Evolutionary conservation across 2,888 invertebrate genomes (phyloP), one percentile per base, ranked within the genome.

Genomic region (Campaea margaritaria): DNA sequence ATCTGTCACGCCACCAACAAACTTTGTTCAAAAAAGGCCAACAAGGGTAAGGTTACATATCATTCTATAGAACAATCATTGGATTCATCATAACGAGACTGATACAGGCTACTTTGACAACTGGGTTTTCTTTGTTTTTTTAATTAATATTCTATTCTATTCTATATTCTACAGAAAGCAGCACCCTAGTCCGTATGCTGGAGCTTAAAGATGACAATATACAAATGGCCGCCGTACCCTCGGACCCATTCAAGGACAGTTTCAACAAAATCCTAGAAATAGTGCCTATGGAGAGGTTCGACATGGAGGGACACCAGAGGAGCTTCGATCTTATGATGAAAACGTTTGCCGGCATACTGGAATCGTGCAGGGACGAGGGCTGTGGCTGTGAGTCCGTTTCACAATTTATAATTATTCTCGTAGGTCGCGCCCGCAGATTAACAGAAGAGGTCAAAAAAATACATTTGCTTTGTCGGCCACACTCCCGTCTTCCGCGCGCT

Each of bases 1-100:
- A 86, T 85, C 64, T 91, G 91, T 58, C 86, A 83, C 62, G 72
- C 86, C 65, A 79, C 82, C 14, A 85, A 83, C 46, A 70, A 81
- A 52, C 81, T 85, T 45, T 90, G 91, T 62, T 73, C 68, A 46
- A 75, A 63, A 41, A 68, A 62, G 4, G 69, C 73, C 1, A 78
- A 79, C 13, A 76, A 69, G 57, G 81, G 87, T 84, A 53, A 69
- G 62, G 21, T 21, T 21, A n/a, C n/a, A n/a, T 66, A 28, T 45
- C 11, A 54, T n/a, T 27, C 27, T 5, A 27, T 9, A 9, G 34
- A 34, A 8, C 34, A 2, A 34, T 9, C 9, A 36, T 11, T 34
- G 9, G 11, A 34, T 5, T 3, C 21, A 21, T 21, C 21, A 5
- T 3, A 3, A 21, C 21, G n/a, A n/a, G n/a, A n/a, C n/a, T n/a